Evolutionary conservation across 2,888 invertebrate species (phyloP).

Genomic region (Anoplius nigerrimus): DNA sequence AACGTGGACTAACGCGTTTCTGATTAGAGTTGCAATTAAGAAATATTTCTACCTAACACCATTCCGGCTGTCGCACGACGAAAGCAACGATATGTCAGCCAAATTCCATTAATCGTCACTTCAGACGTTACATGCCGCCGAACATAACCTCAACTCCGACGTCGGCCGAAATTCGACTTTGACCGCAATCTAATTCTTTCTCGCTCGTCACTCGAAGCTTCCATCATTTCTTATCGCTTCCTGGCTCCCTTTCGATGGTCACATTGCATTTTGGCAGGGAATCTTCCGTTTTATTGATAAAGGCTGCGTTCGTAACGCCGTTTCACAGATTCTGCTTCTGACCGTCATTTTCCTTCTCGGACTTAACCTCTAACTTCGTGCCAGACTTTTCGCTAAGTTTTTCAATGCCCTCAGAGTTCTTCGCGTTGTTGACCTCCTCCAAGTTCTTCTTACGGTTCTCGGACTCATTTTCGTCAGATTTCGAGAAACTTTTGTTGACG

Average conservation of each 20-base stretch:
- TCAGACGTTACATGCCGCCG: too few species aligned
- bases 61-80: too few species aligned
- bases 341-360: not conserved
- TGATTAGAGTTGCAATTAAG: too few species aligned
- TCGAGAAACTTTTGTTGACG: constrained; percentile 41
- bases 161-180: too few species aligned
- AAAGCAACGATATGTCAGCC: too few species aligned
- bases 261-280: constrained; percentile 55
- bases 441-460: constrained; percentile 33
- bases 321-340: constrained; percentile 42
- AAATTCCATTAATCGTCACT: too few species aligned
- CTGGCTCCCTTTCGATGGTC: constrained; percentile 55
- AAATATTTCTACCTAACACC: too few species aligned
- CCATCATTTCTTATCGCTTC: not conserved
- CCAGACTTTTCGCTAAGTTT: constrained; percentile 16
- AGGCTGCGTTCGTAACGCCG: constrained; percentile 25
- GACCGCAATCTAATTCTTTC: too few species aligned
- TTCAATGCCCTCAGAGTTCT: constrained; percentile 62
- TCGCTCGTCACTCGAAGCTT: too few species aligned
- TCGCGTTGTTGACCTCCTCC: constrained; percentile 62
- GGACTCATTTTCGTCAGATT: not conserved
- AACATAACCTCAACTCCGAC: too few species aligned
- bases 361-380: not conserved
- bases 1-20: too few species aligned
- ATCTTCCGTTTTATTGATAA: constrained; percentile 43